Conservation (phyloP, 2,113 vertebrate species). For the Crotalus tigris region DNA sequence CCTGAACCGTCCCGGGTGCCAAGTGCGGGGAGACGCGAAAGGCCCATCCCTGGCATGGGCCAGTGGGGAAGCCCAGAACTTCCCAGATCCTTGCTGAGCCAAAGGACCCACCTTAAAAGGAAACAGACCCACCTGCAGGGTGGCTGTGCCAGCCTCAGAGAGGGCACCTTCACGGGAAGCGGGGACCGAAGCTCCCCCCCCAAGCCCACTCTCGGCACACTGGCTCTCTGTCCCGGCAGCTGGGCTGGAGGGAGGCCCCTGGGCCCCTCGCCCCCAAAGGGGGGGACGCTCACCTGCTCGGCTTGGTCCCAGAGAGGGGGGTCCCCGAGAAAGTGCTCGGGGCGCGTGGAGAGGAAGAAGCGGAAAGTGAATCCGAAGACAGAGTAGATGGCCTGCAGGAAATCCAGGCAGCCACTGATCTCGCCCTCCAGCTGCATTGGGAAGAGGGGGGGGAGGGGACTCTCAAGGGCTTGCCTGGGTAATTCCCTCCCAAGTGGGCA, state of each 20-base stretch:
- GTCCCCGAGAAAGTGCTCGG: slow-evolving; percentile 80
- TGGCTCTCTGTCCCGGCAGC: neutral
- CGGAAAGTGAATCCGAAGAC: slow-evolving; percentile 87
- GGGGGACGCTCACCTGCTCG: slow-evolving; percentile 77
- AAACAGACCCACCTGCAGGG: neutral
- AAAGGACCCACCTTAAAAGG: neutral
- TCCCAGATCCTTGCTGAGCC: too few species aligned
- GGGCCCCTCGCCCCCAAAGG: neutral
- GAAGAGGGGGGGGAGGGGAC: rapidly evolving
- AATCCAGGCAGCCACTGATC: slow-evolving; percentile 85
- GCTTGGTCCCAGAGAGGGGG: slow-evolving; percentile 82
- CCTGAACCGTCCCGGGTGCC: rapidly evolving
- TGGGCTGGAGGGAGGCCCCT: neutral
- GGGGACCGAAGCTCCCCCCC: neutral
- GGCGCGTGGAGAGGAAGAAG: slow-evolving; percentile 85
- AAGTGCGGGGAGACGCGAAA: rapidly evolving
- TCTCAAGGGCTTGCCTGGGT: too few species aligned
- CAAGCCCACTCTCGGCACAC: too few species aligned
- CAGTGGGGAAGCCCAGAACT: neutral
- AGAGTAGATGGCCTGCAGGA: slow-evolving; percentile 79
- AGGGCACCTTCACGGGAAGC: neutral
- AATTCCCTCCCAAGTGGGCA: neutral
- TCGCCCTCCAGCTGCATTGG: slow-evolving; percentile 79
- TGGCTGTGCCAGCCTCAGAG: neutral
- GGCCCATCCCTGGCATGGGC: neutral